phyloP scores from a whole-genome alignment of 1,140 invertebrate genomes.

The Saxidomus purpurata region DNA sequence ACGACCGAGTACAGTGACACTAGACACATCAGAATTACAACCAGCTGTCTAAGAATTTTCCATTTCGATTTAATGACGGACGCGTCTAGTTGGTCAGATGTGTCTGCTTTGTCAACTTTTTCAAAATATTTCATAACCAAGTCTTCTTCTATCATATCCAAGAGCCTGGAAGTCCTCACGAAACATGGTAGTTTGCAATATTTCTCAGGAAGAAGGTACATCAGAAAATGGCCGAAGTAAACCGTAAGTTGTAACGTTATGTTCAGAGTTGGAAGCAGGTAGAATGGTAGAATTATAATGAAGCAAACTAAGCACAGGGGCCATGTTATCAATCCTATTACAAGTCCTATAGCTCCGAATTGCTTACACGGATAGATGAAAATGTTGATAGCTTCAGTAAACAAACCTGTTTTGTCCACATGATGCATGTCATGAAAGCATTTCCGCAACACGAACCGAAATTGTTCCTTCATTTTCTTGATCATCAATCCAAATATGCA shows the following conservation, averaged over 20 bases:
- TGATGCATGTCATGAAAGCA: slow-evolving; percentile 50
- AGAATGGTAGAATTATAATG: slow-evolving; percentile 48
- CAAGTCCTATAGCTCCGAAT: slow-evolving; percentile 45
- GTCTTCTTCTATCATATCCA: neutral
- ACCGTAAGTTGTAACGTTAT: slow-evolving; percentile 28
- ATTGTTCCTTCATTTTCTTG: slow-evolving; percentile 6
- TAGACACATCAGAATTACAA: slow-evolving; percentile 65
- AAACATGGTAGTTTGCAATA: neutral
- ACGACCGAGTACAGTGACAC: slow-evolving; percentile 68
- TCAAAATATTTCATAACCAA: no score
- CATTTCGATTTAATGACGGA: neutral
- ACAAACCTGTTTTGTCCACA: slow-evolving; percentile 18
- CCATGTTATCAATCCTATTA: slow-evolving; percentile 13
- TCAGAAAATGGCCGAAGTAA: slow-evolving; percentile 46
- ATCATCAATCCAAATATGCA: slow-evolving; percentile 14
- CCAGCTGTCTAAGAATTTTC: slow-evolving; percentile 27
- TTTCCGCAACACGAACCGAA: slow-evolving; percentile 38
- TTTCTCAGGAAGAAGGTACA: slow-evolving; percentile 15
- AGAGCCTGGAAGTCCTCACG: neutral
- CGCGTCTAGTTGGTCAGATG: neutral
- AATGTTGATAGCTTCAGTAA: neutral
- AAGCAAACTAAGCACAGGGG: no score
- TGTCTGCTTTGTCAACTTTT: no score
- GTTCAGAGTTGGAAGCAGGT: slow-evolving; percentile 51
- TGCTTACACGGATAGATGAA: slow-evolving; percentile 15